Percentiles rank a stretch among this genome's conserved stretches.
Evolutionary conservation across 2,888 invertebrate species (phyloP).

Genomic region (Pseudococcus viburni): DNA sequence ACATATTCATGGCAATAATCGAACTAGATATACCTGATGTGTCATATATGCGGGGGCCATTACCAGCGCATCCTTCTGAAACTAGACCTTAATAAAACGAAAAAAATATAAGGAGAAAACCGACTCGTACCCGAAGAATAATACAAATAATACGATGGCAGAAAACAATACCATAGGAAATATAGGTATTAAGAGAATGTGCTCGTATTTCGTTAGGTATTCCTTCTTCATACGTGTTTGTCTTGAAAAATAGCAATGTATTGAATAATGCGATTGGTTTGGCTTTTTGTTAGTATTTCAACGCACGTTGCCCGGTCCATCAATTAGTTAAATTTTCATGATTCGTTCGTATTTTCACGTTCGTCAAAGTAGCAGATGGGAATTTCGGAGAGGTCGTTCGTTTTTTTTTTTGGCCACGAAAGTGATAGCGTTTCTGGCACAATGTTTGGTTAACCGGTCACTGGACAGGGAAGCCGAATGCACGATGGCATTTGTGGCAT

Average conservation of each 20-base stretch:
- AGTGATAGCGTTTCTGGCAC: slow-evolving; percentile 49
- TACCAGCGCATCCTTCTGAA: not conserved
- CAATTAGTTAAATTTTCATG: slow-evolving; percentile 50
- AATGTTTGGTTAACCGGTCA: not conserved
- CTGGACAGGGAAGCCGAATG: not conserved
- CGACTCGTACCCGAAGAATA: not conserved
- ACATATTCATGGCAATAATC: not conserved
- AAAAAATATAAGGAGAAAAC: not conserved
- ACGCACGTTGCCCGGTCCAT: not conserved
- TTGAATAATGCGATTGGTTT: slow-evolving; percentile 35
- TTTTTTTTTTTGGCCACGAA: slow-evolving; percentile 45
- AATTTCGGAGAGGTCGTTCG: not conserved
- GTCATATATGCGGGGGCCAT: not conserved
- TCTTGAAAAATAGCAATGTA: slow-evolving; percentile 25
- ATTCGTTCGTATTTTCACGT: slow-evolving; percentile 36
- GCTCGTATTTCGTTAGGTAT: not conserved
- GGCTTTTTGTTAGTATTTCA: slow-evolving; percentile 40
- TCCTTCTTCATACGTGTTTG: slow-evolving; percentile 17
- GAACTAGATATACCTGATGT: not conserved
- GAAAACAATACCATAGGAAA: not conserved
- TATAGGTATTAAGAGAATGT: not conserved
- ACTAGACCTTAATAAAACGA: not conserved
- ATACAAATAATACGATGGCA: too few relatives aligned
- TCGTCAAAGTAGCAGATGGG: not conserved
- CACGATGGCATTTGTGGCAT: slow-evolving; percentile 24